A percentile compares a stretch with the other conserved stretches of the same genome.
Evolutionary conservation across 2,797 vertebrate genomes (phyloP).

Genomic region (Calcarius lapponicus): DNA sequence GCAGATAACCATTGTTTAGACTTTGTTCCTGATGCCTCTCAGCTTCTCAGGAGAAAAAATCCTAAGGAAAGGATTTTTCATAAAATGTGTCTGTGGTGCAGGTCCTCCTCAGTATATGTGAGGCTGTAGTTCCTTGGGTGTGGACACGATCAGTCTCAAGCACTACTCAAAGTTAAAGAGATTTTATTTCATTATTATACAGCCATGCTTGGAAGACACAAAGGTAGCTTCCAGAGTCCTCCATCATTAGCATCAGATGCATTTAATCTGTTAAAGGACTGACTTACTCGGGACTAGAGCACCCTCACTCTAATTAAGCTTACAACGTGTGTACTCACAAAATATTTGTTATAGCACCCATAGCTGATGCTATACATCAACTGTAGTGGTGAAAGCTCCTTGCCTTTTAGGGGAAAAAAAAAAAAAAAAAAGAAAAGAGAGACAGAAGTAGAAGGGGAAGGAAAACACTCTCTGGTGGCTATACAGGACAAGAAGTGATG

Average conservation of each 20-base stretch:
- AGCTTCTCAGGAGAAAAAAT: no score
- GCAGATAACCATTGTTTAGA: no score
- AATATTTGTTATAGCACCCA: not conserved
- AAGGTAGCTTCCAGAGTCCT: not conserved
- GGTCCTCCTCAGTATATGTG: not conserved
- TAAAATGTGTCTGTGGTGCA: no score
- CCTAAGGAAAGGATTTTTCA: no score
- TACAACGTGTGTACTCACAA: not conserved
- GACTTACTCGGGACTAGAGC: not conserved
- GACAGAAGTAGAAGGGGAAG: not conserved
- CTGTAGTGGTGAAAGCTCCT: not conserved
- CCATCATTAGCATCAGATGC: not conserved
- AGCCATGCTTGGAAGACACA: not conserved
- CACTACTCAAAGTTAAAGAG: not conserved
- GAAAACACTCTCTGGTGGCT: not conserved
- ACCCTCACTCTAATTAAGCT: not conserved
- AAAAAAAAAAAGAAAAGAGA: accelerated
- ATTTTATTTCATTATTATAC: not conserved
- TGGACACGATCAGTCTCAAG: not conserved
- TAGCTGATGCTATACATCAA: not conserved
- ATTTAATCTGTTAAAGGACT: not conserved
- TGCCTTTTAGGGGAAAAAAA: not conserved
- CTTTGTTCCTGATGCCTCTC: no score
- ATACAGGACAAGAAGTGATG: not conserved
- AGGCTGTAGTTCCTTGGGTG: not conserved